phyloP scores from a whole-genome alignment of 2,113 vertebrate species.

The Sphyrna mokarran region DNA sequence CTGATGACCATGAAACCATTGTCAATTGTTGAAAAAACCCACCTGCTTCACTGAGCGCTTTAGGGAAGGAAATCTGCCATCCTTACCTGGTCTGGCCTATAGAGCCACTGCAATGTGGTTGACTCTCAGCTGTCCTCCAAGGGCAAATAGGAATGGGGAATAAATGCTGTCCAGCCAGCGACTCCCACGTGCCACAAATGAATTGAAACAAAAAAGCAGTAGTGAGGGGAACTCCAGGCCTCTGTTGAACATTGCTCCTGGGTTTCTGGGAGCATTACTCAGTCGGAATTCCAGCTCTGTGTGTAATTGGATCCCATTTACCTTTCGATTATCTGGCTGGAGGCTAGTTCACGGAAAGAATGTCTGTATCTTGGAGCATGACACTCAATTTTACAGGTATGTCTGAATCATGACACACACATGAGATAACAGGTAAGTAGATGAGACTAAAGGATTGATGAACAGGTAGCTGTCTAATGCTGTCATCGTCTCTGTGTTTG shows the following conservation, averaged over 20 bases:
- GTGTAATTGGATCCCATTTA: background rate
- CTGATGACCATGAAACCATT: no score
- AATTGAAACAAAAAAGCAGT: no score
- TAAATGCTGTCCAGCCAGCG: no score
- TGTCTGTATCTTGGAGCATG: background rate
- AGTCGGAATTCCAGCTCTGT: background rate
- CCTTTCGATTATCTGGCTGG: background rate
- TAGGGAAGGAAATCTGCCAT: no score
- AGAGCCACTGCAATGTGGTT: no score
- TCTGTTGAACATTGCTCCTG: background rate
- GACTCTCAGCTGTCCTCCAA: no score
- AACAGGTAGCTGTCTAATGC: background rate
- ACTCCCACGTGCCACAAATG: no score
- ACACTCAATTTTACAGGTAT: background rate
- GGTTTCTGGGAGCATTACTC: background rate
- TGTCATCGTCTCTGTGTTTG: background rate
- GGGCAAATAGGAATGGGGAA: no score
- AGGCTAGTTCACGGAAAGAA: background rate
- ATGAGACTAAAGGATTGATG: background rate
- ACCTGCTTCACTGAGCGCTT: no score
- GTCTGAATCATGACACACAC: background rate
- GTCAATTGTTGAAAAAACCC: no score
- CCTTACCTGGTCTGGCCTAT: no score
- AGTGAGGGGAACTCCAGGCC: background rate
- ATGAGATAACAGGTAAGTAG: background rate